Evolutionary conservation across 1,140 invertebrate species (phyloP).

Genomic region (Drosophila triauraria): DNA sequence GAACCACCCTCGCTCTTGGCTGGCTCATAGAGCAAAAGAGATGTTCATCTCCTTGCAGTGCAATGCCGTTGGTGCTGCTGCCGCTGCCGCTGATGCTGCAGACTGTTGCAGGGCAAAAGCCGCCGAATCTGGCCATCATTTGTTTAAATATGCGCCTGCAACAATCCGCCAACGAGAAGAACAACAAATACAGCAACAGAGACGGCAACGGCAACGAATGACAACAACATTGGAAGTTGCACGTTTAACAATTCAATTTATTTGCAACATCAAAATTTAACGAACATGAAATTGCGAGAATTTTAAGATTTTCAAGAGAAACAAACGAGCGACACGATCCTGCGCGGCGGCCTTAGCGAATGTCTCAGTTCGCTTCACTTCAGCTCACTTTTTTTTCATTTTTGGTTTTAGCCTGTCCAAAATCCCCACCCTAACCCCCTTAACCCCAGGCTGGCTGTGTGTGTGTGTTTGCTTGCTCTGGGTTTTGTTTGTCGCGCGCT

Average conservation of each 20-base stretch:
- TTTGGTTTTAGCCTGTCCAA: background rate
- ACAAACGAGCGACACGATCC: slow-evolving; percentile 85
- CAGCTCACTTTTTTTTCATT: slow-evolving; percentile 16
- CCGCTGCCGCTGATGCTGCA: slow-evolving; percentile 10
- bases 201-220: slow-evolving; percentile 34
- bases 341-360: slow-evolving; percentile 67
- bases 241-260: slow-evolving; percentile 85
- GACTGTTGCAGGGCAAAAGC: slow-evolving; percentile 51
- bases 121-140: slow-evolving; percentile 84
- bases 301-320: slow-evolving; percentile 85
- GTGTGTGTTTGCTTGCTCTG: slow-evolving; percentile 63
- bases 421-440: slow-evolving; percentile 16
- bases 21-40: slow-evolving; percentile 58
- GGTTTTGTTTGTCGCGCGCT: slow-evolving; percentile 80
- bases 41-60: slow-evolving; percentile 61
- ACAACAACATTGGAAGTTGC: slow-evolving; percentile 81
- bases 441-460: slow-evolving; percentile 28
- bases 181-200: slow-evolving; percentile 24
- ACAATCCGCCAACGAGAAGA: slow-evolving; percentile 55
- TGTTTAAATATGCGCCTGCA: slow-evolving; percentile 85
- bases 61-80: slow-evolving; percentile 35
- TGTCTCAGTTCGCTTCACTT: slow-evolving; percentile 56
- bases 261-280: slow-evolving; percentile 85
- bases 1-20: slow-evolving; percentile 6
- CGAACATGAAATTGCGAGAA: slow-evolving; percentile 85